phyloP scores from a whole-genome alignment of 64 coral and sea anemone genomes.

The Exaiptasia diaphana region DNA sequence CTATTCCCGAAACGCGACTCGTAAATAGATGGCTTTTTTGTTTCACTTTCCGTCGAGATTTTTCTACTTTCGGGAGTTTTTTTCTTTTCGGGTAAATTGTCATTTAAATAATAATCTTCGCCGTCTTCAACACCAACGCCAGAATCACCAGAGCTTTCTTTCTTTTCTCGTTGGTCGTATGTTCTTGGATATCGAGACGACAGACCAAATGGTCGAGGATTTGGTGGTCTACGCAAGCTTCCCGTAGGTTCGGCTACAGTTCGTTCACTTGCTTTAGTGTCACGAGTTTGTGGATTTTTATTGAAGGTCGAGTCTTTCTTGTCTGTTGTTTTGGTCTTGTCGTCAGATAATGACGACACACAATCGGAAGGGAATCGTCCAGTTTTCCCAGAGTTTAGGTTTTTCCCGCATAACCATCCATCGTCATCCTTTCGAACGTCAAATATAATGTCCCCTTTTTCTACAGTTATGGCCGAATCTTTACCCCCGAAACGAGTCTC shows the following conservation, averaged over 20 bases:
- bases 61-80: slow-evolving; percentile 1
- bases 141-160: slow-evolving; percentile 58
- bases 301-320: slow-evolving; percentile 43
- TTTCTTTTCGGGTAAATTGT: slow-evolving; percentile 23
- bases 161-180: neutral
- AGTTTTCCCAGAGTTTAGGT: slow-evolving; percentile 80
- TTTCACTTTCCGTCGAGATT: neutral
- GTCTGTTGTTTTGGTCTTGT: slow-evolving; percentile 25
- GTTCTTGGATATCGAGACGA: neutral
- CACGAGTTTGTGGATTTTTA: slow-evolving; percentile 26
- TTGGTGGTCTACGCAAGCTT: slow-evolving; percentile 4
- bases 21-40: slow-evolving; percentile 8
- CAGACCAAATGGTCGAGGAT: slow-evolving; percentile 54
- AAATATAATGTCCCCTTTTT: slow-evolving; percentile 93
- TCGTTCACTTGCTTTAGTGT: slow-evolving; percentile 25
- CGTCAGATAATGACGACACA: slow-evolving; percentile 64
- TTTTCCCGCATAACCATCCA: slow-evolving; percentile 86
- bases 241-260: neutral
- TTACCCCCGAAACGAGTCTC: slow-evolving; percentile 60
- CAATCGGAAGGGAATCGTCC: slow-evolving; percentile 82
- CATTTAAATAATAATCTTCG: slow-evolving; percentile 30
- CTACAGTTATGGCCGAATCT: slow-evolving; percentile 74
- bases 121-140: slow-evolving; percentile 54
- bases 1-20: neutral
- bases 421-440: slow-evolving; percentile 80